Percentiles rank a stretch among this genome's conserved stretches.
These are phyloP conservation scores for Trichopria drosophilae DNA, from an alignment of 2,888 invertebrate genomes.

Conservation along the genomic window DNA sequence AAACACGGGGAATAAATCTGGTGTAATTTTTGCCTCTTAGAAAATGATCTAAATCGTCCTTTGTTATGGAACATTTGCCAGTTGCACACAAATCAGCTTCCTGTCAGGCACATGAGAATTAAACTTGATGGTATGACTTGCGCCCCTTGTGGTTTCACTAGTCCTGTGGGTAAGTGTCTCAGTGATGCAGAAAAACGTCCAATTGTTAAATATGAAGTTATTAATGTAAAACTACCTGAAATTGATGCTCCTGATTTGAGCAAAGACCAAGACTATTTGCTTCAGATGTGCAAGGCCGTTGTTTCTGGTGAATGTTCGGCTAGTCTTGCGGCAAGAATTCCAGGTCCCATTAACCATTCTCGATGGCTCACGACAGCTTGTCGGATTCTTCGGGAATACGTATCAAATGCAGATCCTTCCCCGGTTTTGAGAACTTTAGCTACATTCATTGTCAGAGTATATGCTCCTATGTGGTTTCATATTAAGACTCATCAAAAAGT, in stretches of 20 bases:
- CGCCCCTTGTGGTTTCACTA: conserved; percentile 5
- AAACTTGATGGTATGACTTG: conserved; percentile 8
- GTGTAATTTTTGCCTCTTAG: conserved; percentile 11
- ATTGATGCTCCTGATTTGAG: neutral
- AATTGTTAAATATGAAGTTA: no score
- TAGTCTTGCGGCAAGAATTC: conserved; percentile 10
- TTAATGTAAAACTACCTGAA: no score
- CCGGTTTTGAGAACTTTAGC: no score
- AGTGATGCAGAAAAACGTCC: conserved; percentile 11
- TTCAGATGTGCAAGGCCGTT: conserved; percentile 16
- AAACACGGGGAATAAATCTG: conserved; percentile 13
- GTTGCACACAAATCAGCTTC: conserved; percentile 16
- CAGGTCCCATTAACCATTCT: no score
- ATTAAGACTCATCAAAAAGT: no score
- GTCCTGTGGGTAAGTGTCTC: conserved; percentile 11
- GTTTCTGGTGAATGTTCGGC: conserved; percentile 13
- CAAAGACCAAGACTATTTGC: conserved; percentile 22
- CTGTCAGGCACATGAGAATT: conserved; percentile 12
- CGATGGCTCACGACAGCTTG: no score
- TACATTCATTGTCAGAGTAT: no score
- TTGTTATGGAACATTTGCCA: conserved; percentile 16
- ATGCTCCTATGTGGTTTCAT: no score
- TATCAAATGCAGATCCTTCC: no score
- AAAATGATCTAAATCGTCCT: conserved; percentile 6
- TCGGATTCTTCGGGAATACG: no score